Conservation (phyloP, 2,113 vertebrate genomes). For the Albula glossodonta region DNA sequence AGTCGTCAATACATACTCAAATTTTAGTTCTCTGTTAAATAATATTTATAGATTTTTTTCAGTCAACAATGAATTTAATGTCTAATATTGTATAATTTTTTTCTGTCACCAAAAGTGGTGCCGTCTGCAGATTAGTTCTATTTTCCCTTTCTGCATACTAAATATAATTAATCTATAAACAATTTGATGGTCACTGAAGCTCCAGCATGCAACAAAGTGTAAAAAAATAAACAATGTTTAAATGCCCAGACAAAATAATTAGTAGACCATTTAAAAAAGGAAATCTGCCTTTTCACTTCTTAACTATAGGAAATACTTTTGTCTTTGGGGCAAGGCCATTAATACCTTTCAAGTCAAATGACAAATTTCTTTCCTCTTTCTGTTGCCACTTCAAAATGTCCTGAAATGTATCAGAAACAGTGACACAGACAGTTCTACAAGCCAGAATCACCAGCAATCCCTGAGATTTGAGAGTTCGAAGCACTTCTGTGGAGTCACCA, state of each 20-base stretch:
- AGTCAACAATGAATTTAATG: slow-evolving; percentile 10
- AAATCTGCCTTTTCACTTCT: slow-evolving; percentile 50
- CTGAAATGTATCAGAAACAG: slow-evolving; percentile 12
- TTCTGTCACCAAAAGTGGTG: slow-evolving; percentile 40
- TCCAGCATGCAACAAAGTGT: slow-evolving; percentile 60
- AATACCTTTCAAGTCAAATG: slow-evolving; percentile 28
- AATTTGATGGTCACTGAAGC: slow-evolving; percentile 42
- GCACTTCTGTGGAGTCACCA: slow-evolving; percentile 24
- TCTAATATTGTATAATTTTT: background rate
- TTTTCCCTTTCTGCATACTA: slow-evolving; percentile 37
- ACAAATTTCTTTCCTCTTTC: background rate
- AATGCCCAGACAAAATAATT: slow-evolving; percentile 37
- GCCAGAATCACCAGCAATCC: slow-evolving; percentile 50
- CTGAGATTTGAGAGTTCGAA: slow-evolving; percentile 56
- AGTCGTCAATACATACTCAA: slow-evolving; percentile 40
- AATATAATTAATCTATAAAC: slow-evolving; percentile 37
- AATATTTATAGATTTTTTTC: slow-evolving; percentile 18
- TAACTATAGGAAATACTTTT: slow-evolving; percentile 50
- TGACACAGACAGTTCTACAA: slow-evolving; percentile 44
- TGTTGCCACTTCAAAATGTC: background rate
- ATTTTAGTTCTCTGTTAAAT: slow-evolving; percentile 32
- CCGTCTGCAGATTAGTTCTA: slow-evolving; percentile 35
- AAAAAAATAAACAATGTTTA: slow-evolving; percentile 56
- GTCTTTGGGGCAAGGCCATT: slow-evolving; percentile 52
- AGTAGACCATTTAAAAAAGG: background rate